Base-by-base conservation (phyloP, 2,113 vertebrate species). In the Ptilonorhynchus violaceus region DNA sequence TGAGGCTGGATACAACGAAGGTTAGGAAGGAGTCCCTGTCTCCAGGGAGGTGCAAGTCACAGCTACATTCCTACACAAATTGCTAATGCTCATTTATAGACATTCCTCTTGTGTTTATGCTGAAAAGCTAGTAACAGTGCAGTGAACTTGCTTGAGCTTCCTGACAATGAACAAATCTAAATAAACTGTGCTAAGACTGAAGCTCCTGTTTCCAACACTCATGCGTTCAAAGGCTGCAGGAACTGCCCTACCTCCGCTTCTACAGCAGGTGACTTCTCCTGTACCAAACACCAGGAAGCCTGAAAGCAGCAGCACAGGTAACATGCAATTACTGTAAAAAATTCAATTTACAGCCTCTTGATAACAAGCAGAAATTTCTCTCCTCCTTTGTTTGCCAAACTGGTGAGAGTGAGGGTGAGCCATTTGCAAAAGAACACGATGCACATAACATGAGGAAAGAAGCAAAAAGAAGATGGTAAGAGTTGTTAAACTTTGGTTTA, bases 71-170 rank as follows among this genome's bases (percentile, higher is more conserved):
- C 77, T 58, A 91, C 37, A 91, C 14, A 83, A 93, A 94, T 10
- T 78, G 49, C 56, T 75, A 83, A 60, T 44, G 49, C 33, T 86
- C 78, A 75, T 92, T 97, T 92, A 79, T 53, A 88, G 68, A 91
- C 35, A 7, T 41, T 19, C 80, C 46, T 85, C 53, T 46, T 22
- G 2, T 77, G n/a, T 68, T 90, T 69, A 84, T 35, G 42, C 23
- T 77, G 82, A 82, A 80, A 39, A 91, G 47, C 9, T 79, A 67
- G 10, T 44, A 95, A 70, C 0, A 0, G 22, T 60, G 23, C 47
- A 79, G n/a, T 92, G 69, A 94, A 92, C 23, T 31, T 85, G 46
- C 37, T 22, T 75, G 76, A 88, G n/a, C 68, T 84, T 90, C 69
- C 64, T 60, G 53, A 84, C 39, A 90, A 73, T 4, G 13, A 84